These are phyloP conservation scores for Habroteleia sp. DNA, from an alignment of 2,888 invertebrate genomes.

Conservation along the genomic window DNA sequence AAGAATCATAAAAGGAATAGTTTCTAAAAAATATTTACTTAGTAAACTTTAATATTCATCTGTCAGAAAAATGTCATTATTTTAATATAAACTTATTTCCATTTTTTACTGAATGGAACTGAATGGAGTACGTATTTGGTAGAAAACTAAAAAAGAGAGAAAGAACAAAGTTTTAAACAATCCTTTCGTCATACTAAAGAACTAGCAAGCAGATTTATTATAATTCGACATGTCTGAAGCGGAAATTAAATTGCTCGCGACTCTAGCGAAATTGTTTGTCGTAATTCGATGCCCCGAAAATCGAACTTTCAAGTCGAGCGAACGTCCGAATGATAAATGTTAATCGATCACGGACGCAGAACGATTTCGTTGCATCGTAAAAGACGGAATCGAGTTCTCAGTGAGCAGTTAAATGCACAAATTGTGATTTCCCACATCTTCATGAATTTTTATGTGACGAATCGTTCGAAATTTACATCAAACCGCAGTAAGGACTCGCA, in stretches of 20 bases:
- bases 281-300: conserved; percentile 37
- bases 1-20: too few relatives aligned
- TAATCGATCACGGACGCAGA: conserved; percentile 40
- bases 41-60: too few relatives aligned
- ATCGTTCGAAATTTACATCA: conserved; percentile 7
- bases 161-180: too few relatives aligned
- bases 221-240: conserved; percentile 58
- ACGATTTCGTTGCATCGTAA: conserved; percentile 31
- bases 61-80: too few relatives aligned
- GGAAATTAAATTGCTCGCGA: conserved; percentile 71
- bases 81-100: too few relatives aligned
- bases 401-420: conserved; percentile 27
- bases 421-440: conserved; percentile 34
- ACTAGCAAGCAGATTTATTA: conserved; percentile 17
- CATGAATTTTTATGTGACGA: conserved; percentile 49
- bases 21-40: too few relatives aligned
- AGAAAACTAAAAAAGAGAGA: too few relatives aligned
- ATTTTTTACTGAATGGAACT: too few relatives aligned
- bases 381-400: conserved; percentile 35
- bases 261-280: conserved; percentile 37
- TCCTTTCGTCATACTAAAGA: too few relatives aligned
- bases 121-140: too few relatives aligned
- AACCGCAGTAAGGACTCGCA: conserved; percentile 8
- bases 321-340: conserved; percentile 48
- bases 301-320: conserved; percentile 45